Percentiles rank a stretch among this genome's conserved stretches.
Evolutionary conservation across 2,888 invertebrate species (phyloP).

Genomic region (Mycalesis mineus): DNA sequence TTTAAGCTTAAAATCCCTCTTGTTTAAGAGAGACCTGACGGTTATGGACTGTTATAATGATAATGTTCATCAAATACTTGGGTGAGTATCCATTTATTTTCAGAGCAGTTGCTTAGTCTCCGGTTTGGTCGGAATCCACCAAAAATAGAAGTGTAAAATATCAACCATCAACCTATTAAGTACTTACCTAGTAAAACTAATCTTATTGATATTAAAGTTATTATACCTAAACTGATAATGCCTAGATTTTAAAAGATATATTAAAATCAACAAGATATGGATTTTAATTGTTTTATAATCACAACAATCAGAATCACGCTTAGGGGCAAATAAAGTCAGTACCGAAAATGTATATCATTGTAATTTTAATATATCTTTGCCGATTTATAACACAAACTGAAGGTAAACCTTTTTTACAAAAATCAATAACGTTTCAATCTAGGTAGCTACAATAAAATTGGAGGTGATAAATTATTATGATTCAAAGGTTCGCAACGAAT

Average conservation of each 20-base stretch:
- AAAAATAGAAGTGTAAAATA: no score
- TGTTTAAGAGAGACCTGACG: no score
- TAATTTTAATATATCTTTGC: background rate
- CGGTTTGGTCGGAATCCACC: no score
- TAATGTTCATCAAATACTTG: no score
- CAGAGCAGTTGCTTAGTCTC: no score
- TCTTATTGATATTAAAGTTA: background rate
- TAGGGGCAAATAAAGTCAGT: background rate
- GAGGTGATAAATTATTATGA: background rate
- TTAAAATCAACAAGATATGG: background rate
- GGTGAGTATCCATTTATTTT: no score
- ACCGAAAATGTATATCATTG: background rate
- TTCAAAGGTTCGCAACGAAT: slow-evolving; percentile 38
- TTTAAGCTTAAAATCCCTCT: no score
- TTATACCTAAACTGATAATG: background rate
- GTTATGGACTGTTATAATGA: no score
- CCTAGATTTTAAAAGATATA: background rate
- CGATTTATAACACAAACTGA: background rate
- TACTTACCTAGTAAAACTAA: background rate
- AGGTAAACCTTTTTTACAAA: background rate
- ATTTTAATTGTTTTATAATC: slow-evolving; percentile 4
- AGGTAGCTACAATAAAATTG: no score
- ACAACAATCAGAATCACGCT: background rate
- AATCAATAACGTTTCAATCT: no score
- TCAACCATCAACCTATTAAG: no score